Conservation (phyloP, 2,797 vertebrate species). For the Cyclura pinguis region DNA sequence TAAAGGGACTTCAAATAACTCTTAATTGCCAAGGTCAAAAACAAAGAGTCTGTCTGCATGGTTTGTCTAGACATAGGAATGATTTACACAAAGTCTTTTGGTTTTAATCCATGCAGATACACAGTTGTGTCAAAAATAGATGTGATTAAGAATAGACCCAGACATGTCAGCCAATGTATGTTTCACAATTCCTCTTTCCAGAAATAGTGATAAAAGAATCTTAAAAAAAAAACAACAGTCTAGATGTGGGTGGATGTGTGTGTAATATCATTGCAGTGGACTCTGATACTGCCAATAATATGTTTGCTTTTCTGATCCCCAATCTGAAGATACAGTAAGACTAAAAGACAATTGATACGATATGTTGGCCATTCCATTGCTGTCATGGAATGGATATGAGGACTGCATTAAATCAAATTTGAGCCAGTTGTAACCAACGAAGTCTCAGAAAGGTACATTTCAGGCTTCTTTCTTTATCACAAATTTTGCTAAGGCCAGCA, state of each 20-base stretch:
- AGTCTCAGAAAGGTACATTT: slow-evolving; percentile 13
- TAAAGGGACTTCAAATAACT: slow-evolving; percentile 24
- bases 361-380: not conserved
- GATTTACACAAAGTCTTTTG: slow-evolving; percentile 30
- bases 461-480: slow-evolving; percentile 28
- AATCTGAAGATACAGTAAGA: too few relatives aligned
- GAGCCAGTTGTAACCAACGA: not conserved
- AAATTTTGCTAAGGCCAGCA: slow-evolving; percentile 37
- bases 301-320: not conserved
- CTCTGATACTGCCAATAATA: not conserved
- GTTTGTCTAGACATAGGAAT: slow-evolving; percentile 34
- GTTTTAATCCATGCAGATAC: slow-evolving; percentile 25
- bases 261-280: not conserved
- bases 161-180: slow-evolving; percentile 30
- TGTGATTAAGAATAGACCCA: slow-evolving; percentile 17
- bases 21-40: slow-evolving; percentile 54
- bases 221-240: not conserved
- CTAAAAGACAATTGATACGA: not conserved
- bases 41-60: slow-evolving; percentile 2
- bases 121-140: slow-evolving; percentile 17
- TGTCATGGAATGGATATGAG: slow-evolving; percentile 18
- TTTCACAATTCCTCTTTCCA: slow-evolving; percentile 31
- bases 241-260: not conserved
- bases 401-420: not conserved
- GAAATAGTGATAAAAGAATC: not conserved